phyloP scores from a whole-genome alignment of 2,113 vertebrate species.

The Potamarius usumacintae region DNA sequence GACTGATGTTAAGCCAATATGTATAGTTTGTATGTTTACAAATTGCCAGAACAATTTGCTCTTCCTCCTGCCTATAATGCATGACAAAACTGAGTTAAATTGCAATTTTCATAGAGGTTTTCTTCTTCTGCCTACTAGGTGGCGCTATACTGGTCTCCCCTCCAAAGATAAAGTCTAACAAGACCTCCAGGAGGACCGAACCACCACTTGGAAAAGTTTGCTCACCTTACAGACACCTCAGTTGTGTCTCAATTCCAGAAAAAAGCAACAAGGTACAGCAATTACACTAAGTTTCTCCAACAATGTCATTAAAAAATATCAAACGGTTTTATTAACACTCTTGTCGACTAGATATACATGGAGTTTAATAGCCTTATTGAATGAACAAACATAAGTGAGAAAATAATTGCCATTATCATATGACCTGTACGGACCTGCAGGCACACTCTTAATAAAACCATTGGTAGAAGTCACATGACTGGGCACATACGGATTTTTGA shows the following conservation, averaged over 20 bases:
- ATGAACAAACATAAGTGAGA: neutral
- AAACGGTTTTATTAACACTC: neutral
- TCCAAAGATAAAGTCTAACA: conserved; percentile 63
- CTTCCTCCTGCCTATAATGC: neutral
- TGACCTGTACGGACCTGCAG: too few species aligned
- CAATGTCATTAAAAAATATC: neutral
- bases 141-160: conserved; percentile 78
- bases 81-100: neutral
- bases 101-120: neutral
- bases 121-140: conserved; percentile 63
- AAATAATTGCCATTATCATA: neutral
- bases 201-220: conserved; percentile 53
- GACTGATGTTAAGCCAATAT: neutral
- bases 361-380: neutral
- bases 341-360: neutral
- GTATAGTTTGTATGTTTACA: neutral
- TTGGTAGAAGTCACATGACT: too few species aligned
- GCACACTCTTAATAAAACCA: too few species aligned
- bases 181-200: conserved; percentile 57
- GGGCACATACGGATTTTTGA: too few species aligned
- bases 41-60: neutral
- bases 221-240: conserved; percentile 58
- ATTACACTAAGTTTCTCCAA: neutral
- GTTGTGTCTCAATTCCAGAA: conserved; percentile 34
- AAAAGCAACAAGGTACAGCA: conserved; percentile 38